Base-by-base conservation (phyloP, 2,797 vertebrate genomes). In the Anas capensis region DNA sequence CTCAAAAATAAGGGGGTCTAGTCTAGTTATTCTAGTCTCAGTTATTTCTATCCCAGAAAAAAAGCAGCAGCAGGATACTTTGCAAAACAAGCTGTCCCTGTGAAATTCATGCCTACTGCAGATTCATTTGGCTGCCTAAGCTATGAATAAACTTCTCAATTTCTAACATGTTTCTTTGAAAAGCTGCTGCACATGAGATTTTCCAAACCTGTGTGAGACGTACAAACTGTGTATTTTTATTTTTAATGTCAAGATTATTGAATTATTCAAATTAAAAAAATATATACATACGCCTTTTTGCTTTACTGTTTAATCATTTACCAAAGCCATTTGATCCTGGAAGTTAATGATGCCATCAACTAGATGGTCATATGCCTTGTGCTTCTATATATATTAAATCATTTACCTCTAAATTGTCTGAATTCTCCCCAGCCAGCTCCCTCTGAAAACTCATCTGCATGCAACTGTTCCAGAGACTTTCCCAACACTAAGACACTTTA, bases 41-140 rank as follows among this genome's bases (percentile, higher is more conserved):
- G 54, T 40, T 94, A 93, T 91, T 94, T 89, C 71, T 36, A 88
- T 66, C 27, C 33, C 44, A 79, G 68, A 71, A 73, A 78, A 68
- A 61, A 72, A 24, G 10, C 56, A 89, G 31, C 70, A 94, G 70
- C 24, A 93, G 38, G 23, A 88, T 62, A 57, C 44, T 82, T 92
- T 10, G 33, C 77, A 92, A 92, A 91, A 81, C 80, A 95, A 90
- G 58, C 64, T 92, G 90, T 90, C 88, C 81, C 44, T 89, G 75
- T 73, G 88, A 97, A 94, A 92, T 73, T 90, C 70, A 60, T 92
- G 92, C 68, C 81, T 92, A 66, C 68, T 87, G 53, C 51, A 82
- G 48, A 80, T 62, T 82, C 48, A 82, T 23, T 26, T 90, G 73
- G 90, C 72, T 92, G 83, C 11, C 64, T 80, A 86, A 94, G 62